These are phyloP conservation scores for Haemorhous mexicanus DNA, from an alignment of 2,113 vertebrate genomes.

Conservation along the genomic window DNA sequence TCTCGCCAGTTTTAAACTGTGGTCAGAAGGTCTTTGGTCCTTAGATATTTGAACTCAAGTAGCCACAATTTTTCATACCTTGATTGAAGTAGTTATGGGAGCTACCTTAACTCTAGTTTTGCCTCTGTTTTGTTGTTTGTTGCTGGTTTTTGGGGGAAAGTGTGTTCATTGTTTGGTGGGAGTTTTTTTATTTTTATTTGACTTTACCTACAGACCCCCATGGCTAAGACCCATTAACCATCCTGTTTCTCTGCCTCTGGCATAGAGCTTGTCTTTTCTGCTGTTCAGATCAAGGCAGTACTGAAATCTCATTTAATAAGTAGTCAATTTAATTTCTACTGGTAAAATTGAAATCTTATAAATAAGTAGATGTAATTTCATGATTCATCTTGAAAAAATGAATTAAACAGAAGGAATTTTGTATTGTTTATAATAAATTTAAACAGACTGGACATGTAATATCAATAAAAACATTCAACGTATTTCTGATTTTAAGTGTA, in stretches of 20 bases:
- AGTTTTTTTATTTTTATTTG: neutral
- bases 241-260: neutral
- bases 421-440: neutral
- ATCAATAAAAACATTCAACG: neutral
- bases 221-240: neutral
- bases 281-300: neutral
- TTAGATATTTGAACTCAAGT: neutral
- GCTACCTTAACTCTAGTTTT: neutral
- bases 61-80: neutral
- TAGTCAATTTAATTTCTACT: neutral
- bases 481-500: neutral
- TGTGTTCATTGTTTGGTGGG: neutral
- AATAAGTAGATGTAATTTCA: neutral
- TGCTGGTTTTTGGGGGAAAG: neutral
- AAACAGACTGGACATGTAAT: neutral
- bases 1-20: neutral
- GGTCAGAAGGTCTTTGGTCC: neutral
- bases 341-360: neutral
- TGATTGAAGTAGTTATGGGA: neutral
- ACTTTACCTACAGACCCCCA: neutral
- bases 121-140: neutral
- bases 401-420: neutral
- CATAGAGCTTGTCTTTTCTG: neutral
- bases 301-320: neutral
- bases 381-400: neutral